phyloP scores from a whole-genome alignment of 2,888 invertebrate species.

The Epistrophe eligans region DNA sequence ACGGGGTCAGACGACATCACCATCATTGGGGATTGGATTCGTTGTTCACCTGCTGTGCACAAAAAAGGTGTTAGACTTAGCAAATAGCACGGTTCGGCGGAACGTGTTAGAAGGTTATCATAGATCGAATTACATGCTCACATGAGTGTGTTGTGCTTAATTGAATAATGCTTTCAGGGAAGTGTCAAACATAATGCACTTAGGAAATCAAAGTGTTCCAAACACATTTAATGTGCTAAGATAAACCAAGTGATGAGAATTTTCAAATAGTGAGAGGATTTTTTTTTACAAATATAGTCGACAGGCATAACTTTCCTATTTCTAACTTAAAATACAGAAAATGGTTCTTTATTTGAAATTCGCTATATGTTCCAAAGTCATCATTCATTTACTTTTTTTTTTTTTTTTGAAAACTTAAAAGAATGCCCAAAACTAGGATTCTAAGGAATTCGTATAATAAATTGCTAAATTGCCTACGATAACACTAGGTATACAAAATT shows the following conservation, averaged over 20 bases:
- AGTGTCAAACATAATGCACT: conserved; percentile 51
- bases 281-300: no score
- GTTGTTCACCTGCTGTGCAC: conserved; percentile 70
- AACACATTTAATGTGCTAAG: not conserved
- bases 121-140: conserved; percentile 70
- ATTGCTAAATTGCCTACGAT: no score
- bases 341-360: no score
- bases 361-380: no score
- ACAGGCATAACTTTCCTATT: no score
- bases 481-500: no score
- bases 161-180: conserved; percentile 57
- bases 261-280: not conserved
- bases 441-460: no score
- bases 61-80: conserved; percentile 46
- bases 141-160: conserved; percentile 65
- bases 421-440: no score
- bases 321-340: no score
- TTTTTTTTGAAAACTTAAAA: no score
- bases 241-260: not conserved
- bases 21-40: conserved; percentile 53
- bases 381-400: no score
- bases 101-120: conserved; percentile 67
- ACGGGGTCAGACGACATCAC: conserved; percentile 60
- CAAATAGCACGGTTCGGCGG: conserved; percentile 37
- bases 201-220: conserved; percentile 44